Conservation (phyloP, 2,888 invertebrate species). For the Spilarctia lutea region DNA sequence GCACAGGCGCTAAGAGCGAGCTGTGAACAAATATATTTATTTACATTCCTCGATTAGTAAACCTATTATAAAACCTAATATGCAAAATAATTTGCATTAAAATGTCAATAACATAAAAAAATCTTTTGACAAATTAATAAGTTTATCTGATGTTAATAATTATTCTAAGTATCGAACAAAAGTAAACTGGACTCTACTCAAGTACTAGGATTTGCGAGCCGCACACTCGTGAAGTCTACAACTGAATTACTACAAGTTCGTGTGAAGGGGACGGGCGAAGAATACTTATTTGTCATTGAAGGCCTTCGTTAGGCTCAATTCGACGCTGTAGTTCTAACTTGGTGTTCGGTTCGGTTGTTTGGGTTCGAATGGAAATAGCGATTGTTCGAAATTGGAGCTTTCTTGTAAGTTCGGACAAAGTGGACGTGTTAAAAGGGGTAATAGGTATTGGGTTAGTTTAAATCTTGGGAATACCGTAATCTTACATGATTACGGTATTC, state of each 20-base stretch:
- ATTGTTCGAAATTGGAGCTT: neutral
- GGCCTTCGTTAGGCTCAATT: constrained; percentile 46
- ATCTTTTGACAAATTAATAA: too few species aligned
- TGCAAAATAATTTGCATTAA: neutral
- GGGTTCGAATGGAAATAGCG: neutral
- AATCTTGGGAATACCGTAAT: too few species aligned
- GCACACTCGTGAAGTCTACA: constrained; percentile 11
- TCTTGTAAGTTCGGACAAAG: neutral
- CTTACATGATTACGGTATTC: too few species aligned
- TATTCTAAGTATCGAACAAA: neutral
- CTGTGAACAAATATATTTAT: too few species aligned
- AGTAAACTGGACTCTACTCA: neutral
- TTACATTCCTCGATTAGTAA: too few species aligned
- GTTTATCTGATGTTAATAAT: neutral
- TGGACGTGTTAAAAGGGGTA: neutral
- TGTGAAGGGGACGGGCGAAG: constrained; percentile 31
- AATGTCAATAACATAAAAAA: neutral
- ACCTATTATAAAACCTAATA: too few species aligned
- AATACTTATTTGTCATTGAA: constrained; percentile 44
- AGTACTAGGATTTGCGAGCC: constrained; percentile 3
- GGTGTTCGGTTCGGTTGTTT: constrained; percentile 15
- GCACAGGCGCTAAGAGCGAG: too few species aligned
- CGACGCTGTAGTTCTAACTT: constrained; percentile 28
- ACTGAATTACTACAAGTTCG: constrained; percentile 21
- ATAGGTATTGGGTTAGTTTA: neutral